phyloP scores from a whole-genome alignment of 2,888 invertebrate genomes.

The Eupithecia inturbata region DNA sequence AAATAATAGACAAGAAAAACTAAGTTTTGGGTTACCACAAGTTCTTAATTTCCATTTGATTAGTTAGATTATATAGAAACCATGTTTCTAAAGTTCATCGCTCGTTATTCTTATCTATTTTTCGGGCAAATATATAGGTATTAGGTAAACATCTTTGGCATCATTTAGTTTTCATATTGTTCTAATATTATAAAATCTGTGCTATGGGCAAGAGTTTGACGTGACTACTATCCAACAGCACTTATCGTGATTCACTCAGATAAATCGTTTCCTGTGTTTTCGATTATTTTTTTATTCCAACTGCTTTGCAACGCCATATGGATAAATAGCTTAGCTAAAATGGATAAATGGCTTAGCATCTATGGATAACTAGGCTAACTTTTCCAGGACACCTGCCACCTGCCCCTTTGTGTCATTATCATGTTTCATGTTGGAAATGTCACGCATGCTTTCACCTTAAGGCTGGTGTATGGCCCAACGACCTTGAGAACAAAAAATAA shows the following conservation, averaged over 20 bases:
- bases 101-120: neutral
- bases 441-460: conserved; percentile 5
- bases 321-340: conserved; percentile 1
- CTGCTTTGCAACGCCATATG: neutral
- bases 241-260: neutral
- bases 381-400: conserved; percentile 63
- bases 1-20: neutral
- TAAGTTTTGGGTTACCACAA: neutral
- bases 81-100: neutral
- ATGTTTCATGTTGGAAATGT: conserved; percentile 8
- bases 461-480: too few relatives aligned
- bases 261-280: neutral
- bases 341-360: conserved; percentile 3
- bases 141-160: neutral
- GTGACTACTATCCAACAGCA: neutral
- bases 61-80: neutral
- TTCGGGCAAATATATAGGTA: neutral
- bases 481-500: too few relatives aligned
- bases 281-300: neutral
- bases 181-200: too few relatives aligned
- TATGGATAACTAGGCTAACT: conserved; percentile 23
- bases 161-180: neutral
- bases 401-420: conserved; percentile 34
- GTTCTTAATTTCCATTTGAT: neutral
- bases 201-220: neutral